A percentile compares a stretch with the other conserved stretches of the same genome.
Conservation (phyloP, 92 coral and sea anemone species). For the Anthopleura xanthogrammica region DNA sequence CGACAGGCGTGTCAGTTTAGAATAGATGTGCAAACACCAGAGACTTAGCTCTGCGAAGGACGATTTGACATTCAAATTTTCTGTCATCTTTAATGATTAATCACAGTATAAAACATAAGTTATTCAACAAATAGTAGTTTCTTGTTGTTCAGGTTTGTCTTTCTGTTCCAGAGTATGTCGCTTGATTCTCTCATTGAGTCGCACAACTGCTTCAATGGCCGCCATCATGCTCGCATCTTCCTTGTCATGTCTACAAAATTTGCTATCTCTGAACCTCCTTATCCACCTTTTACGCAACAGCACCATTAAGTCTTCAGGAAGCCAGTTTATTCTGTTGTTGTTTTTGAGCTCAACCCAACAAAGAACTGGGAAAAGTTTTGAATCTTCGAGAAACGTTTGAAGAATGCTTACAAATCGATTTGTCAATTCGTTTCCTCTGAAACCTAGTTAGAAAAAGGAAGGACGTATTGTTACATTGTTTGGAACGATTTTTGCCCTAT, state of each 20-base stretch:
- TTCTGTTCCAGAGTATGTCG: slow-evolving; percentile 18
- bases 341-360: slow-evolving; percentile 65
- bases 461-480: neutral
- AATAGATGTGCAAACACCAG: no score
- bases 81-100: neutral
- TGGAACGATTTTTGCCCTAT: neutral
- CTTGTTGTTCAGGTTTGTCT: neutral
- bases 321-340: slow-evolving; percentile 53
- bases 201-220: slow-evolving; percentile 17
- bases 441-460: slow-evolving; percentile 24
- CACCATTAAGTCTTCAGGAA: slow-evolving; percentile 43
- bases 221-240: slow-evolving; percentile 13
- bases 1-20: no score
- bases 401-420: slow-evolving; percentile 24
- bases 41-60: no score
- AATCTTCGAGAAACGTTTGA: slow-evolving; percentile 32
- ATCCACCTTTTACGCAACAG: slow-evolving; percentile 34
- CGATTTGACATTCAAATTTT: no score
- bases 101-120: no score
- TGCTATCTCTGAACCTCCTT: neutral
- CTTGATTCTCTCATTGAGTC: slow-evolving; percentile 10
- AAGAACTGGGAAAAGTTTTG: slow-evolving; percentile 39
- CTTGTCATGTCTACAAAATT: neutral
- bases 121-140: neutral
- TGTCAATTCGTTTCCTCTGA: slow-evolving; percentile 57